Evolutionary conservation across 2,113 vertebrate species (phyloP).

Genomic region (Peromyscus maniculatus): DNA sequence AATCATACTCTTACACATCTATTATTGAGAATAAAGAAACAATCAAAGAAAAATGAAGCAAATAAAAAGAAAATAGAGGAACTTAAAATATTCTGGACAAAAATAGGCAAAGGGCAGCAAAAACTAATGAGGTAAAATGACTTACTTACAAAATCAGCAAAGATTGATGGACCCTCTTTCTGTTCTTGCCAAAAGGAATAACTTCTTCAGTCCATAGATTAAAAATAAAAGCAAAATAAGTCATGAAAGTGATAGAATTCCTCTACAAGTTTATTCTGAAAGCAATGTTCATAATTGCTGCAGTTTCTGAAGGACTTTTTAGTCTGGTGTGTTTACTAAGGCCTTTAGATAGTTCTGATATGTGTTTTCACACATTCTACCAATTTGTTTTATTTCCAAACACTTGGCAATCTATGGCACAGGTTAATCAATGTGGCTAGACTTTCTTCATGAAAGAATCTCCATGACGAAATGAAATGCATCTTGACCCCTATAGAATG

Average conservation of each 20-base stretch:
- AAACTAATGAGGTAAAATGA: conserved; percentile 63
- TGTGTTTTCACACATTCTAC: not conserved
- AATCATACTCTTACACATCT: not conserved
- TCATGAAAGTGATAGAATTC: not conserved
- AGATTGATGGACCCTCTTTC: conserved; percentile 32
- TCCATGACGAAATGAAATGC: not conserved
- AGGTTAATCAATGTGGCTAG: not conserved
- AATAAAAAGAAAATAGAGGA: not conserved
- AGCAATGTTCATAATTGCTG: conserved; percentile 32
- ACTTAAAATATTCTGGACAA: conserved; percentile 56
- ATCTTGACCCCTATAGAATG: not conserved
- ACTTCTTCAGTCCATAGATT: not conserved
- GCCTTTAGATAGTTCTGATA: not conserved
- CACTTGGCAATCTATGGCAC: not conserved
- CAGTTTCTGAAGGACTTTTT: not conserved
- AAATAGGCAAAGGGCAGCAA: not conserved
- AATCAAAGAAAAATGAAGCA: not conserved
- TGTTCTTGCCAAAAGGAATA: conserved; percentile 53
- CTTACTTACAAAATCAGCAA: conserved; percentile 48
- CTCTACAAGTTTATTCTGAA: conserved; percentile 34
- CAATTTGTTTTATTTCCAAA: not conserved
- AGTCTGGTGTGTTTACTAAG: not conserved
- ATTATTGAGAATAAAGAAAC: not conserved
- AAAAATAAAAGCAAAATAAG: conserved; percentile 55
- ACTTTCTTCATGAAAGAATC: not conserved